Conservation (phyloP, 2,113 vertebrate genomes). For the Ardeotis arabs region DNA sequence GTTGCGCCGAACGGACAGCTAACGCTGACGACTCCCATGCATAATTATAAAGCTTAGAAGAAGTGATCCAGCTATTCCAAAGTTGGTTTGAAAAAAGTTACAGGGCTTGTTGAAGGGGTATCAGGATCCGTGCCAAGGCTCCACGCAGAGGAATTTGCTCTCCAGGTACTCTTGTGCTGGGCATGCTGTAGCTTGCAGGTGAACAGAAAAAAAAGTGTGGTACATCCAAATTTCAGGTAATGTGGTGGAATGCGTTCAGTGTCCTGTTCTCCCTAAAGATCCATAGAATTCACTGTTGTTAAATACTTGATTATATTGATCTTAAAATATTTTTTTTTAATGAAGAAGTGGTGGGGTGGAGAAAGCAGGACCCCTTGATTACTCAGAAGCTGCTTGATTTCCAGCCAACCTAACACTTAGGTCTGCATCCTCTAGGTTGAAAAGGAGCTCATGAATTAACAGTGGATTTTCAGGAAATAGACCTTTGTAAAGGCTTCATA, state of each 20-base stretch:
- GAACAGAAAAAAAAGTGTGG: background rate
- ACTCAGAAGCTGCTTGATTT: conserved; percentile 40
- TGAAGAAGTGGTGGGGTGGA: conserved; percentile 29
- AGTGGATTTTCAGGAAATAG: conserved; percentile 28
- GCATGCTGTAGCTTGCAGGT: conserved; percentile 42
- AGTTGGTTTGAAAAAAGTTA: background rate
- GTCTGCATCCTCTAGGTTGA: conserved; percentile 11
- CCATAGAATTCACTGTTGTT: conserved; percentile 35
- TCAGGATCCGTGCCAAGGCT: conserved; percentile 4
- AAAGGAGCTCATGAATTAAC: conserved; percentile 16
- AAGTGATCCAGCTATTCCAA: background rate
- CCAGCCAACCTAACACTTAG: background rate
- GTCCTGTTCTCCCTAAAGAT: conserved; percentile 45
- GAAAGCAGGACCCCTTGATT: background rate
- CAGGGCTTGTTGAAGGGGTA: conserved; percentile 15
- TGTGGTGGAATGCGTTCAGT: conserved; percentile 1
- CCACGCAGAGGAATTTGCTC: background rate
- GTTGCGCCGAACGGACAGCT: conserved; percentile 93
- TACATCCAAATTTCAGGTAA: conserved; percentile 27
- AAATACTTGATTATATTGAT: conserved; percentile 20
- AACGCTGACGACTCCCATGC: conserved; percentile 87
- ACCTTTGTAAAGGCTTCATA: conserved; percentile 32
- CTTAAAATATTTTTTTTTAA: conserved; percentile 55
- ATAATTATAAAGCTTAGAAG: conserved; percentile 87
- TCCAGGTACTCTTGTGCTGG: background rate